Conservation (phyloP, 2,797 vertebrate genomes). For the Enoplosus armatus region DNA sequence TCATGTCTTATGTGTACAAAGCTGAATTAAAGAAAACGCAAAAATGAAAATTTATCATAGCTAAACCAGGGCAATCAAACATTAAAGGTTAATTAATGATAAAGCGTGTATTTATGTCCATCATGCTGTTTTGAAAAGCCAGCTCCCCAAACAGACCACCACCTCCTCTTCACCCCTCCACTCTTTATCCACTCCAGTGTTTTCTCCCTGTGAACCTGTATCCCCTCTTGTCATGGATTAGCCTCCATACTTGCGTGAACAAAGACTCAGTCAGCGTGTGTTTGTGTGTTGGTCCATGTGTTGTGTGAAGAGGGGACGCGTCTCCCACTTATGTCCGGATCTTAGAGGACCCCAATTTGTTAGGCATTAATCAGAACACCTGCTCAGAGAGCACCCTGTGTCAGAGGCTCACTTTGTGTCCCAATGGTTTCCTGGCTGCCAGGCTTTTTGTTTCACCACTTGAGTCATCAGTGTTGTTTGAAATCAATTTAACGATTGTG, state of each 20-base stretch:
- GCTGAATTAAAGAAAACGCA: not conserved
- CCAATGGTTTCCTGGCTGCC: conserved; percentile 58
- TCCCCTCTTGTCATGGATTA: conserved; percentile 77
- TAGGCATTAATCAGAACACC: conserved; percentile 86
- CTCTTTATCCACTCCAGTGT: conserved; percentile 69
- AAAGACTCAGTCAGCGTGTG: conserved; percentile 73
- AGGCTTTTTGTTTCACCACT: conserved; percentile 82
- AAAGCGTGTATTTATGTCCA: conserved; percentile 17
- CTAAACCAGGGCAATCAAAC: conserved; percentile 14
- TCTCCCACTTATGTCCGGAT: conserved; percentile 78
- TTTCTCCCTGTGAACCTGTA: conserved; percentile 64
- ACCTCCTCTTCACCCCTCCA: conserved; percentile 43
- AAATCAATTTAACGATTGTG: conserved; percentile 84
- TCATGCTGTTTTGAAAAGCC: conserved; percentile 18
- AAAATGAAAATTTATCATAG: not conserved
- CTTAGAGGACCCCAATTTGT: conserved; percentile 84
- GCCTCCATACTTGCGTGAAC: conserved; percentile 72
- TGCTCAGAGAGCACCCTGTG: conserved; percentile 77
- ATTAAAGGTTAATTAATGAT: too few relatives aligned
- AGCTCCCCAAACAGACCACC: conserved; percentile 35
- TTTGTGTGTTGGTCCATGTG: conserved; percentile 69
- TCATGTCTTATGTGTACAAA: not conserved
- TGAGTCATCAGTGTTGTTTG: conserved; percentile 85
- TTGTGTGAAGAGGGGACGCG: conserved; percentile 68
- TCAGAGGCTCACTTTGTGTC: conserved; percentile 73